Base-by-base conservation (phyloP, 2,797 vertebrate species). In the Catostomus latipinnis region DNA sequence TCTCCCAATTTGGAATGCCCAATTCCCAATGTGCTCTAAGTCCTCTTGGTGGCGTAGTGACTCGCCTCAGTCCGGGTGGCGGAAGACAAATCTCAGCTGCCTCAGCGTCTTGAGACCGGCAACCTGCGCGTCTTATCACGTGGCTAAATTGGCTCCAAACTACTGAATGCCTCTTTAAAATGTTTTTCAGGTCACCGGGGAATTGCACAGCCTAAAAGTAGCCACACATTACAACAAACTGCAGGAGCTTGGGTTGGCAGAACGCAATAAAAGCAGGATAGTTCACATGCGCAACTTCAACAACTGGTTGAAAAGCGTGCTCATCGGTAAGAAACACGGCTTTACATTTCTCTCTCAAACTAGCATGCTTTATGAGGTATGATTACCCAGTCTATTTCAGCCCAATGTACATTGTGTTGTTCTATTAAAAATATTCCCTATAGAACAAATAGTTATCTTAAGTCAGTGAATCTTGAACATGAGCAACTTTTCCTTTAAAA, bases 221-320 rank as follows among this genome's bases (percentile, higher is more conserved):
- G 98, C 97, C 13, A 93, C 91, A 57, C 97, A 99, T 89, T 99
- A 99, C 84, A 99, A 99, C 86, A 90, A 93, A 3, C 94, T 97
- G 65, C 95, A 98, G 88, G 98, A 99, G 87, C 93, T 94, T 6
- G 97, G 98, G 8, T 89, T 98, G 78, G 94, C 93, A 9, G 95
- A 92, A 53, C 94, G 97, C n/a, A 97, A 92, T 85, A 94, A 91
- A 76, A 98, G 97, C 88, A 94, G 95, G 70, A 99, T 99, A 84
- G 95, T 98, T 90, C 95, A 96, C 92, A 94, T 99, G 91, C 95
- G 98, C 81, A 99, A 99, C 90, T 99, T 99, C 86, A 99, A 99
- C 93, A 99, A 99, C 88, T 99, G 97, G 97, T 93, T 99, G 81
- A 99, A 99, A 91, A 99, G 97, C 0, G 94, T 97, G 76, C 94